Conservation (phyloP, 2,797 vertebrate species). For the Phataginus tetradactyla region DNA sequence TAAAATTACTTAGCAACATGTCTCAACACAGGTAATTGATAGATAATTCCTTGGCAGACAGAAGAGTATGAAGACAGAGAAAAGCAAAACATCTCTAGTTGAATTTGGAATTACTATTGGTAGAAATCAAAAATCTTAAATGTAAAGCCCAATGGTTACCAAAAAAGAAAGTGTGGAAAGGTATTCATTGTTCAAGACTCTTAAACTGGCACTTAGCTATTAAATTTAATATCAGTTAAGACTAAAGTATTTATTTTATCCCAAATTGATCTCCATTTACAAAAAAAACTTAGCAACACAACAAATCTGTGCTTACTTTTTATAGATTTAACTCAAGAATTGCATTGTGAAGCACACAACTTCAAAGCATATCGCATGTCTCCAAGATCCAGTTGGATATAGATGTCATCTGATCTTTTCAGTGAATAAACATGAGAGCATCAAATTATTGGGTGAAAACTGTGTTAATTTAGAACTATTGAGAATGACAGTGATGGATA, state of each 20-base stretch:
- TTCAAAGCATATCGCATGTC: neutral
- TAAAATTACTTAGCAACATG: neutral
- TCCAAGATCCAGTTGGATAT: neutral
- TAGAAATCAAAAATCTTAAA: conserved; percentile 17
- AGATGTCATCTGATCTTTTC: conserved; percentile 19
- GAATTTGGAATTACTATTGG: neutral
- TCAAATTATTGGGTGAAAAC: neutral
- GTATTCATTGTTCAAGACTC: neutral
- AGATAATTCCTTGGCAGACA: neutral
- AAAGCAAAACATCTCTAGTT: neutral
- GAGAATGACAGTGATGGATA: neutral
- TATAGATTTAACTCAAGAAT: neutral
- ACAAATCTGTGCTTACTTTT: neutral
- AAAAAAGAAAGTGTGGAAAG: neutral
- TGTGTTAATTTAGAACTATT: conserved; percentile 28
- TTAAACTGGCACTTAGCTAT: neutral
- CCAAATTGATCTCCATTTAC: neutral
- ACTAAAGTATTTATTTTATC: neutral
- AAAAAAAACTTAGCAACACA: neutral
- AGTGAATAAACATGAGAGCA: neutral
- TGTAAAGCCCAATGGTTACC: neutral
- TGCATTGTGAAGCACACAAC: neutral
- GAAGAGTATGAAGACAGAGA: neutral
- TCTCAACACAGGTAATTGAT: neutral
- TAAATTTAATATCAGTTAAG: neutral